Evolutionary conservation across 2,888 invertebrate genomes (phyloP).

Genomic region (Cyclophora albipunctata): DNA sequence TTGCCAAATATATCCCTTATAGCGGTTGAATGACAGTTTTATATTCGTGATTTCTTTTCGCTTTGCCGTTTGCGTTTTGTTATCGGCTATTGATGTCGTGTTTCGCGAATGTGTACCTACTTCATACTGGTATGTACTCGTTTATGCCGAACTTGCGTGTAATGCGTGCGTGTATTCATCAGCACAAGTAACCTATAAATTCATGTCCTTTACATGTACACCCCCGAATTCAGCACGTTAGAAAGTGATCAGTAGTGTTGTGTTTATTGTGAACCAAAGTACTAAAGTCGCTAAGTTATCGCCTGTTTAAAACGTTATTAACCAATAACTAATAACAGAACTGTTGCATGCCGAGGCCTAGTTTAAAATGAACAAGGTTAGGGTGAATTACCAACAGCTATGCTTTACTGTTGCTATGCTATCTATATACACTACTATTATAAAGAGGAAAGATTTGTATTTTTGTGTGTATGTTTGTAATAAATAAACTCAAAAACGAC

Average conservation of each 20-base stretch:
- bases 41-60: slow-evolving; percentile 37
- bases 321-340: neutral
- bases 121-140: too few species aligned
- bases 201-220: too few species aligned
- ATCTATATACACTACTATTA: too few species aligned
- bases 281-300: neutral
- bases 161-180: neutral
- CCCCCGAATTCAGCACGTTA: too few species aligned
- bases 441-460: too few species aligned
- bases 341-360: too few species aligned
- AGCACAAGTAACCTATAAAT: neutral
- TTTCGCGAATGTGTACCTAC: too few species aligned
- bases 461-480: too few species aligned
- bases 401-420: too few species aligned
- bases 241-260: neutral
- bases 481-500: too few species aligned
- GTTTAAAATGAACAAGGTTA: too few species aligned
- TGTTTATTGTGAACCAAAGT: neutral
- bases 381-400: too few species aligned
- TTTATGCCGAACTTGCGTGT: slow-evolving; percentile 3
- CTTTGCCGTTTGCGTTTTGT: slow-evolving; percentile 10
- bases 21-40: slow-evolving; percentile 35
- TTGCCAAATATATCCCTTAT: slow-evolving; percentile 52
- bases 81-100: slow-evolving; percentile 8
- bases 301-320: neutral